A percentile compares a stretch with the other conserved stretches of the same genome.
Evolutionary conservation across 2,888 invertebrate genomes (phyloP).

Genomic region (Sinohyriopsis cumingii): DNA sequence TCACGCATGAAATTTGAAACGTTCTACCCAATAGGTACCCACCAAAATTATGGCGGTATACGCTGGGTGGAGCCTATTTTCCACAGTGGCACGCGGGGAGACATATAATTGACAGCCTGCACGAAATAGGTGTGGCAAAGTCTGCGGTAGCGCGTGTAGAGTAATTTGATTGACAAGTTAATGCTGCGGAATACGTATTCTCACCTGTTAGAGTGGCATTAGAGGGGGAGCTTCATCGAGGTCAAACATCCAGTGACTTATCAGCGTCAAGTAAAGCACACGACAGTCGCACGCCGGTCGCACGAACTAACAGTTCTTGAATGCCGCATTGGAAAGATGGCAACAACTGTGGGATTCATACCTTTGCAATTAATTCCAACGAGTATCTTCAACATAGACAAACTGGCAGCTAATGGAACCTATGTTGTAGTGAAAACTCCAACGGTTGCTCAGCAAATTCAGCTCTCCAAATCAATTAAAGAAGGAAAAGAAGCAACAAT

Average conservation of each 20-base stretch:
- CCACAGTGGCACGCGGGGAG: slow-evolving; percentile 24
- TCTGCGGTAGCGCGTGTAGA: slow-evolving; percentile 32
- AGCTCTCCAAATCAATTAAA: slow-evolving; percentile 48
- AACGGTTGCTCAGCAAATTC: slow-evolving; percentile 61
- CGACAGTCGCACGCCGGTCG: slow-evolving; percentile 45
- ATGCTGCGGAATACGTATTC: slow-evolving; percentile 24
- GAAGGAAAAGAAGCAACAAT: slow-evolving; percentile 36
- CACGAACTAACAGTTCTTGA: slow-evolving; percentile 19
- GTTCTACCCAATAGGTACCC: no score
- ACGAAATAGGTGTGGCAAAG: slow-evolving; percentile 29
- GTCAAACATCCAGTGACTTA: slow-evolving; percentile 33
- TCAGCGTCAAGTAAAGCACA: slow-evolving; percentile 33
- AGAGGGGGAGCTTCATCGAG: slow-evolving; percentile 20
- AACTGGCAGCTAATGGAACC: slow-evolving; percentile 52
- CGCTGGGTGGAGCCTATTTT: slow-evolving; percentile 3
- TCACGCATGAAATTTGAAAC: no score
- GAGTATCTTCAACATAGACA: slow-evolving; percentile 30
- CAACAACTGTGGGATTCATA: slow-evolving; percentile 49
- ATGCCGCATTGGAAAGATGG: slow-evolving; percentile 24
- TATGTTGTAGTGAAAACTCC: slow-evolving; percentile 56
- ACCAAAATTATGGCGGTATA: no score
- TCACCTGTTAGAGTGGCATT: slow-evolving; percentile 37
- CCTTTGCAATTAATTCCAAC: slow-evolving; percentile 47
- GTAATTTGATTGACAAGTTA: slow-evolving; percentile 32
- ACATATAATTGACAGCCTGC: slow-evolving; percentile 27